A percentile compares a stretch with the other conserved stretches of the same genome.
phyloP scores from a whole-genome alignment of 2,888 invertebrate genomes.

The Stenchaetothrips biformis region DNA sequence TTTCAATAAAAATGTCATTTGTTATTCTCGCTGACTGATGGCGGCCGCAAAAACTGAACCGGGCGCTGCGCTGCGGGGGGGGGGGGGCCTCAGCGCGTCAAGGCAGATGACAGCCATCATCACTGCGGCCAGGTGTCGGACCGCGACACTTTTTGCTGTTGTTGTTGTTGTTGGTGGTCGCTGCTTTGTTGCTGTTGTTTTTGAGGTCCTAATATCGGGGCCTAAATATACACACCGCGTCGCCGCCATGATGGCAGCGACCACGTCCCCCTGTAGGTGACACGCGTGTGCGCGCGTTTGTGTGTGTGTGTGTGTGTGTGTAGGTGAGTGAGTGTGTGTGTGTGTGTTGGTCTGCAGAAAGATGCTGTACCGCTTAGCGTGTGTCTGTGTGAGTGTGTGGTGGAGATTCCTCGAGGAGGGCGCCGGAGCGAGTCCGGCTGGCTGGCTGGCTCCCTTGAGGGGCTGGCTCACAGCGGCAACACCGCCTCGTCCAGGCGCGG shows the following conservation, averaged over 20 bases:
- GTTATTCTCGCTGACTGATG: background rate
- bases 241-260: no score
- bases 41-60: background rate
- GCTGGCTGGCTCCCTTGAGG: background rate
- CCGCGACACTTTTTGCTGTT: no score
- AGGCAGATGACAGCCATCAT: background rate
- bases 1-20: background rate
- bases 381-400: background rate
- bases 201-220: no score
- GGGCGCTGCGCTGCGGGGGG: background rate
- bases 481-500: conserved; percentile 1
- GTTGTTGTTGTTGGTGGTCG: no score
- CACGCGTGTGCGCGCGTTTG: no score
- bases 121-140: no score
- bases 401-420: background rate
- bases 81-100: background rate
- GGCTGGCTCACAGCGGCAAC: background rate
- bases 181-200: no score
- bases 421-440: background rate
- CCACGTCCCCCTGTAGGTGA: no score
- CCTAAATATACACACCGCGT: no score
- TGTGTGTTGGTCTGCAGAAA: background rate
- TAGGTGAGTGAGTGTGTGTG: background rate
- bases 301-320: no score
- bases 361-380: background rate